A percentile compares a stretch with the other conserved stretches of the same genome.
Conservation (phyloP, 2,888 invertebrate genomes). For the Sipha maydis region DNA sequence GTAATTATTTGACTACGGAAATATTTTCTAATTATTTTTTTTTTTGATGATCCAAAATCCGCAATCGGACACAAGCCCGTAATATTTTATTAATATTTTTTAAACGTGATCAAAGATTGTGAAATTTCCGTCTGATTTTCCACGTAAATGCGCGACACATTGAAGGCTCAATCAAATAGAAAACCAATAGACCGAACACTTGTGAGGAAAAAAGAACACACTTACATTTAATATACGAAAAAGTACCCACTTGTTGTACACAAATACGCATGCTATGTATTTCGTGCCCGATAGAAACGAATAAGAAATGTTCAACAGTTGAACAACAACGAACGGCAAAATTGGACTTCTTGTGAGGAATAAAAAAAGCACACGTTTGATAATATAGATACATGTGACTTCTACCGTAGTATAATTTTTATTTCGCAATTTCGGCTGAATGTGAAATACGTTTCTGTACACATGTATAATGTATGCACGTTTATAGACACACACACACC, state of each 20-base stretch:
- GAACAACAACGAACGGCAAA: constrained; percentile 23
- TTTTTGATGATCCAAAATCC: too few relatives aligned
- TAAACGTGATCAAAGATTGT: too few relatives aligned
- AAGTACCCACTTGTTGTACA: background rate
- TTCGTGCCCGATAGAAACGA: background rate
- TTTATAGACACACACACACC: background rate
- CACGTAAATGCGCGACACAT: too few relatives aligned
- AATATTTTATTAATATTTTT: too few relatives aligned
- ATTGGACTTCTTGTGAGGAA: constrained; percentile 42
- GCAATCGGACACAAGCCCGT: too few relatives aligned
- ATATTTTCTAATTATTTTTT: too few relatives aligned
- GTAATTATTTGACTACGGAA: too few relatives aligned
- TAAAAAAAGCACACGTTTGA: constrained; percentile 33
- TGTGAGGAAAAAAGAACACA: too few relatives aligned
- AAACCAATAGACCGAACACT: too few relatives aligned
- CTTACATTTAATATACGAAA: too few relatives aligned
- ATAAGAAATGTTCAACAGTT: background rate
- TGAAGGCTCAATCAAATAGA: too few relatives aligned
- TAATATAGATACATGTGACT: background rate
- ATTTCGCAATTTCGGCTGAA: background rate
- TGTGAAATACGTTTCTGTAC: background rate
- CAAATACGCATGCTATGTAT: background rate
- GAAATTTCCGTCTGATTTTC: too few relatives aligned
- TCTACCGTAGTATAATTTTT: background rate
- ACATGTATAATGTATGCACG: background rate